Percentiles rank a stretch among this genome's conserved stretches.
phyloP scores from a whole-genome alignment of 2,888 invertebrate species.

The Villa cingulata region DNA sequence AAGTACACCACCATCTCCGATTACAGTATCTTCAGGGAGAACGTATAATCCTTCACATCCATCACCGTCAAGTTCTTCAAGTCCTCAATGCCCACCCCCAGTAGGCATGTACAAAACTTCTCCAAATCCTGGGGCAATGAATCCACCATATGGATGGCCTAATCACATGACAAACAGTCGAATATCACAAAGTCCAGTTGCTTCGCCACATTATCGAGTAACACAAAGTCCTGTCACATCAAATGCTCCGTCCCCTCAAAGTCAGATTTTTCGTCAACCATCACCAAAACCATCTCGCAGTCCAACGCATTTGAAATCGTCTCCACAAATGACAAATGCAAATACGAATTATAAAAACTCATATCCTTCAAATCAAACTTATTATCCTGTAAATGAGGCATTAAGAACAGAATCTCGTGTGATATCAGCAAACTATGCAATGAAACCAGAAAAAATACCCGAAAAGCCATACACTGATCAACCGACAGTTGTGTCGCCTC shows the following conservation, averaged over 20 bases:
- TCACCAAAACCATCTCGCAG: constrained; percentile 14
- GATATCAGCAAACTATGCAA: neutral
- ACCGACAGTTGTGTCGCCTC: no score
- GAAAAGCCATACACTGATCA: neutral
- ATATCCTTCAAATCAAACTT: constrained; percentile 1
- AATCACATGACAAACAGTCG: constrained; percentile 5
- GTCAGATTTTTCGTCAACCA: constrained; percentile 12
- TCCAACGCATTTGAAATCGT: constrained; percentile 9
- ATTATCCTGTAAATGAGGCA: neutral
- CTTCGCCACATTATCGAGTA: constrained; percentile 7
- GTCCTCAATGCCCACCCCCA: neutral
- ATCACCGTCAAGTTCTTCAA: constrained; percentile 4
- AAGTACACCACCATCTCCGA: neutral
- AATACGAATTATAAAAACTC: constrained; percentile 4
- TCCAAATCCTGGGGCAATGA: constrained; percentile 12
- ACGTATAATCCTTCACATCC: neutral
- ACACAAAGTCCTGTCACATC: constrained; percentile 10
- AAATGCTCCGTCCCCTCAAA: constrained; percentile 11
- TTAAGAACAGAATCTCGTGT: neutral
- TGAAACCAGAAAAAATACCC: neutral
- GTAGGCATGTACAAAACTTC: constrained; percentile 5
- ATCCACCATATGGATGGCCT: constrained; percentile 17
- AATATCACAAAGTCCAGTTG: constrained; percentile 9
- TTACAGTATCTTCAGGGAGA: neutral
- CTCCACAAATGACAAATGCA: constrained; percentile 2